Percentiles rank a stretch among this genome's conserved stretches.
These are phyloP conservation scores for Fregata magnificens DNA, from an alignment of 2,113 vertebrate genomes.

Conservation along the genomic window DNA sequence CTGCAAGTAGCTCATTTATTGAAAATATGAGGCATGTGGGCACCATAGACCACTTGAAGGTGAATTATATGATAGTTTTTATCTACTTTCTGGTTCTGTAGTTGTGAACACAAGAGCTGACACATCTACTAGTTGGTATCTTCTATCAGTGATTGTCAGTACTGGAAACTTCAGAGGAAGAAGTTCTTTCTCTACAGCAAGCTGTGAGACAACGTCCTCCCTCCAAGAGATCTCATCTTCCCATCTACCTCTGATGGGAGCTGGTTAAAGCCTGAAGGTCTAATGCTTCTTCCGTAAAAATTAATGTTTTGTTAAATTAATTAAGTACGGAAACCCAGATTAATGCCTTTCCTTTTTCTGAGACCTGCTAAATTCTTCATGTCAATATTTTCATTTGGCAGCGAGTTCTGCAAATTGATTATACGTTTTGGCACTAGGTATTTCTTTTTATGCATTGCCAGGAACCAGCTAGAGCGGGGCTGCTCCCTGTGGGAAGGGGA, in stretches of 20 bases:
- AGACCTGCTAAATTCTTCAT: background rate
- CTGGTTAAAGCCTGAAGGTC: background rate
- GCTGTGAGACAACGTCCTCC: background rate
- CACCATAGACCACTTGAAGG: background rate
- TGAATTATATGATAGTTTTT: background rate
- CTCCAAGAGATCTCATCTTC: background rate
- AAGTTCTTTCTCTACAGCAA: background rate
- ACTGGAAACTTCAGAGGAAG: background rate
- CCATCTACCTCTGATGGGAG: background rate
- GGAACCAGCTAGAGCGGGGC: background rate
- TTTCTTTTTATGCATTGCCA: background rate
- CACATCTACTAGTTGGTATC: background rate
- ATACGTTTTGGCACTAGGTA: background rate
- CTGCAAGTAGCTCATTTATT: background rate
- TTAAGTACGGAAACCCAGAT: background rate
- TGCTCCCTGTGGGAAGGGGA: background rate
- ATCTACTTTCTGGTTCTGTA: background rate
- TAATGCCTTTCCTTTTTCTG: background rate
- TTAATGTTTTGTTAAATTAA: background rate
- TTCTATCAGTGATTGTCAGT: background rate
- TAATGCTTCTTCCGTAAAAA: background rate
- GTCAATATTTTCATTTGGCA: background rate
- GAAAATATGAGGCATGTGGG: background rate
- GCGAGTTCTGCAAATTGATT: background rate
- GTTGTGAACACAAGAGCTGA: background rate